A percentile compares a stretch with the other conserved stretches of the same genome.
Conservation (phyloP, 2,888 invertebrate species). For the Panzeria rudis region DNA sequence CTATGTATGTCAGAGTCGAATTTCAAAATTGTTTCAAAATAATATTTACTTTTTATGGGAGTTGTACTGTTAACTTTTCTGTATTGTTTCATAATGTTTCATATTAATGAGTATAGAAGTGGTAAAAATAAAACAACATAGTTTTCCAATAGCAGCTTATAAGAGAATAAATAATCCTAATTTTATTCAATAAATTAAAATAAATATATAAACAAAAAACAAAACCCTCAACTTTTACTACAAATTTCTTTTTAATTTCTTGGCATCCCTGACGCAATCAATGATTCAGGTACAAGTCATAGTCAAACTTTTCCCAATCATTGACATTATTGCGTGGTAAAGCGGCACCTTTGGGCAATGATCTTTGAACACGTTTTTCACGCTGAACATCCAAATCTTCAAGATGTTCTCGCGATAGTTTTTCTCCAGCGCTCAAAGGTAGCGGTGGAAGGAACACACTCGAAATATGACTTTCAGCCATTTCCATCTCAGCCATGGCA, state of each 20-base stretch:
- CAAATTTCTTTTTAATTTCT: not conserved
- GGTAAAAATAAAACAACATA: too few relatives aligned
- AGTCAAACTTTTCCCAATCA: constrained; percentile 81
- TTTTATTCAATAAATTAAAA: constrained; percentile 42
- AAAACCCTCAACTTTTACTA: constrained; percentile 37
- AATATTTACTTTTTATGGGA: too few relatives aligned
- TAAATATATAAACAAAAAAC: constrained; percentile 39
- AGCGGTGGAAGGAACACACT: constrained; percentile 76
- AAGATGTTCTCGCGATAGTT: constrained; percentile 75
- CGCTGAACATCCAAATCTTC: constrained; percentile 75
- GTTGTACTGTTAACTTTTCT: too few relatives aligned
- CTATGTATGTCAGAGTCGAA: too few relatives aligned
- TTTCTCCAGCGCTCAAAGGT: constrained; percentile 77
- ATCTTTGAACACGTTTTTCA: constrained; percentile 75
- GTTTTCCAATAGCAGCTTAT: not conserved
- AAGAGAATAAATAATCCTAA: constrained; percentile 14
- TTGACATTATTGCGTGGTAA: constrained; percentile 74
- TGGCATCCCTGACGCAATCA: not conserved
- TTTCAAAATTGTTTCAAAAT: too few relatives aligned
- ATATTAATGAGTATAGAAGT: too few relatives aligned
- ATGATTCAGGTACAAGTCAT: constrained; percentile 76
- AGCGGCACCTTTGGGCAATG: constrained; percentile 77
- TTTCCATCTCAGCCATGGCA: constrained; percentile 75
- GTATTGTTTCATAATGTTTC: too few relatives aligned
- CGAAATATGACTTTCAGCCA: constrained; percentile 78